Conservation (phyloP, 1,140 invertebrate genomes). For the Cheumatopsyche charites region DNA sequence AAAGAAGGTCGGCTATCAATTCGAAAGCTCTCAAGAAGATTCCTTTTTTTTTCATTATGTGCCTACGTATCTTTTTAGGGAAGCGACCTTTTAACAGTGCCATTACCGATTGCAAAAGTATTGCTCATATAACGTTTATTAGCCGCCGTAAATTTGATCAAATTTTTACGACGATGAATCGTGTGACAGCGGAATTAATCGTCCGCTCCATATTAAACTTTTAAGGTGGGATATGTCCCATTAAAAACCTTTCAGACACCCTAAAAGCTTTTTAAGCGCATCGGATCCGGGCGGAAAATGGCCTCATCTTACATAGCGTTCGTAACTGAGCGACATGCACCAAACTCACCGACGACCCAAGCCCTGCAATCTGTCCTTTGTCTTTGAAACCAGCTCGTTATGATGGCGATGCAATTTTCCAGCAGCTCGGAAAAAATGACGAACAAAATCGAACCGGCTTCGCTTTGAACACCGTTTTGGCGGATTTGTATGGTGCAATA, state of each 20-base stretch:
- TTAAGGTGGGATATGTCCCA: constrained; percentile 28
- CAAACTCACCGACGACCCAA: background rate
- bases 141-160: too few species aligned
- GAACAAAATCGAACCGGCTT: background rate
- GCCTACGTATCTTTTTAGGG: background rate
- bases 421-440: background rate
- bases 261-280: constrained; percentile 31
- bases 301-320: constrained; percentile 22
- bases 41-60: background rate
- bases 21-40: constrained; percentile 29
- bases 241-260: constrained; percentile 36
- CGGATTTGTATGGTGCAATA: background rate
- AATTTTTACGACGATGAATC: background rate
- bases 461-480: background rate
- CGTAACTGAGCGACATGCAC: constrained; percentile 13
- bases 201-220: background rate
- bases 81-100: constrained; percentile 14
- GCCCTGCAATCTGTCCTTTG: background rate
- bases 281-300: constrained; percentile 28
- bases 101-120: constrained; percentile 17
- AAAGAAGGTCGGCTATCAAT: constrained; percentile 25
- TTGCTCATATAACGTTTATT: background rate
- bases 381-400: background rate
- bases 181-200: constrained; percentile 23
- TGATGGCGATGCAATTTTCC: background rate